These are phyloP conservation scores for Helicoverpa assulta DNA, from an alignment of 2,888 invertebrate genomes.

Conservation along the genomic window DNA sequence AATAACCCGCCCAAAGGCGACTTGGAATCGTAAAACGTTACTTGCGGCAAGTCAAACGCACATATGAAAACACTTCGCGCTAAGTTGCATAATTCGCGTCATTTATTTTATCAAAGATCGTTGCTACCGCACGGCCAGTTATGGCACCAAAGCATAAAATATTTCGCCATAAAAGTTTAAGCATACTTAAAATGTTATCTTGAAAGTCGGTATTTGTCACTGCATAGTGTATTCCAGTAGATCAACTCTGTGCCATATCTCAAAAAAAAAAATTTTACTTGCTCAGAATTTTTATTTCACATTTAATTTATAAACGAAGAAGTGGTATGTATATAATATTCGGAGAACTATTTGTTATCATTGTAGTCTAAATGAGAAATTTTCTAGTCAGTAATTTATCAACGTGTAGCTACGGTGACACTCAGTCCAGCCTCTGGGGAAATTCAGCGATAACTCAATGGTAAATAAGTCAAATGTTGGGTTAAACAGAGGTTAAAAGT, in stretches of 20 bases:
- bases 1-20: slow-evolving; percentile 53
- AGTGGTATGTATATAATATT: too few relatives aligned
- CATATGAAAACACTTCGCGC: slow-evolving; percentile 51
- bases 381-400: too few relatives aligned
- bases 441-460: too few relatives aligned
- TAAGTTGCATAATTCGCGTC: slow-evolving; percentile 61
- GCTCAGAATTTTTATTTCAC: too few relatives aligned
- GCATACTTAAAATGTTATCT: slow-evolving; percentile 61
- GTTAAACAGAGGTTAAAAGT: too few relatives aligned
- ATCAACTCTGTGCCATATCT: background rate
- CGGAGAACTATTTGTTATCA: too few relatives aligned
- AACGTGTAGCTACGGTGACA: too few relatives aligned
- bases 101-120: slow-evolving; percentile 63
- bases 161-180: slow-evolving; percentile 62
- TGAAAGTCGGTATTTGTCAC: slow-evolving; percentile 38
- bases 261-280: background rate
- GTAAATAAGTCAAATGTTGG: too few relatives aligned
- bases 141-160: slow-evolving; percentile 62
- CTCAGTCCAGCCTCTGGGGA: too few relatives aligned
- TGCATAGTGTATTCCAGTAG: slow-evolving; percentile 11
- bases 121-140: slow-evolving; percentile 54
- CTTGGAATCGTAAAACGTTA: slow-evolving; percentile 50
- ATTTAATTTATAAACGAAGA: too few relatives aligned
- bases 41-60: slow-evolving; percentile 39
- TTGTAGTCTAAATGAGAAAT: too few relatives aligned